A percentile compares a stretch with the other conserved stretches of the same genome.
Evolutionary conservation across 2,888 invertebrate species (phyloP).

Genomic region (Acanthosepion lycidas): DNA sequence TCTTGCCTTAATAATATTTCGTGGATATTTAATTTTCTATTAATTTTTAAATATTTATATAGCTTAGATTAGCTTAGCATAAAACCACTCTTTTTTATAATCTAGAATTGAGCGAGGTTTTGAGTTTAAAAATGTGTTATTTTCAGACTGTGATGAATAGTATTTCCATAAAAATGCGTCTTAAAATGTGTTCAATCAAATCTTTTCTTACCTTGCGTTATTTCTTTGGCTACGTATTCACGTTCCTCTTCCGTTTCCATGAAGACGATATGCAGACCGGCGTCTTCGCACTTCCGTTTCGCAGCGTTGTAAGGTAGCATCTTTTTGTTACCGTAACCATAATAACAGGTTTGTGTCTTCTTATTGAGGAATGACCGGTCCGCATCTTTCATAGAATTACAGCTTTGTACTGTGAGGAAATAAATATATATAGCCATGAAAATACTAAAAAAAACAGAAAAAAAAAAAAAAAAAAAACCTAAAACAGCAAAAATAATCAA

Average conservation of each 20-base stretch:
- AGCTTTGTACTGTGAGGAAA: background rate
- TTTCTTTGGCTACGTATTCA: background rate
- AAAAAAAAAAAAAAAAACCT: background rate
- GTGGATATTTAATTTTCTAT: no score
- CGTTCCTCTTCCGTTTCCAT: conserved; percentile 14
- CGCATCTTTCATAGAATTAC: background rate
- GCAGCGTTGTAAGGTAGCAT: conserved; percentile 34
- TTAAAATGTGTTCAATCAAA: no score
- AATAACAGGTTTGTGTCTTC: conserved; percentile 36
- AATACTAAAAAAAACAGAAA: no score
- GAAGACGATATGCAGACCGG: conserved; percentile 15
- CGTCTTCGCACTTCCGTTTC: conserved; percentile 37
- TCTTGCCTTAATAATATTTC: no score
- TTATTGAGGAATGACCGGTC: conserved; percentile 36
- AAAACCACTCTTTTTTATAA: no score
- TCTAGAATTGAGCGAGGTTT: no score
- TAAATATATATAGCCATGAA: background rate
- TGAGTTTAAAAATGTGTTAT: no score
- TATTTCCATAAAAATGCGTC: no score
- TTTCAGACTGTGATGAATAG: no score
- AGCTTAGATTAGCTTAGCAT: no score
- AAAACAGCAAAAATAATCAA: background rate
- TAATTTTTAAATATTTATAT: no score
- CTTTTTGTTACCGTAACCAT: background rate
- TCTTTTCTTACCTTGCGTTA: background rate